Evolutionary conservation across 1,140 invertebrate genomes (phyloP).

Genomic region (Papilio glaucus): DNA sequence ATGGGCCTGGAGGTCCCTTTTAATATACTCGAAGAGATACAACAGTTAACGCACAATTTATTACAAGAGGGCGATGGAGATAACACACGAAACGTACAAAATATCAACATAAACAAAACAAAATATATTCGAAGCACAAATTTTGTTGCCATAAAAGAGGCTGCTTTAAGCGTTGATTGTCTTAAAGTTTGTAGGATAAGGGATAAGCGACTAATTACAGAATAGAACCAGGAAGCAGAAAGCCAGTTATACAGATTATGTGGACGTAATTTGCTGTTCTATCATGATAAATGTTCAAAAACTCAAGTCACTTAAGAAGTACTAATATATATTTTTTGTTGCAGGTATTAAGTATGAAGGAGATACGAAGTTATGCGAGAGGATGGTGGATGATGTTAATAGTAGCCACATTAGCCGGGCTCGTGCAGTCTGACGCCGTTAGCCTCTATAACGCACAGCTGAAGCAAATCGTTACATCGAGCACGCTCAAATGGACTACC

Average conservation of each 20-base stretch:
- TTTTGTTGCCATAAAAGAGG: background rate
- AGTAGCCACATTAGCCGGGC: slow-evolving; percentile 60
- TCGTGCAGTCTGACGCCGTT: slow-evolving; percentile 57
- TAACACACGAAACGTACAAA: slow-evolving; percentile 27
- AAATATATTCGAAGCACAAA: background rate
- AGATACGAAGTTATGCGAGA: slow-evolving; percentile 64
- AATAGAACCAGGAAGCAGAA: background rate
- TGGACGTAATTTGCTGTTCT: background rate
- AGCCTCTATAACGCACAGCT: slow-evolving; percentile 68
- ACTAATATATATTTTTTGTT: slow-evolving; percentile 44
- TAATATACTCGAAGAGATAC: slow-evolving; percentile 21
- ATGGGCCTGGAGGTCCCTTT: slow-evolving; percentile 1
- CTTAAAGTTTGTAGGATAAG: background rate
- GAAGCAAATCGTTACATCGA: slow-evolving; percentile 74
- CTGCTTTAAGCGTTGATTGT: background rate
- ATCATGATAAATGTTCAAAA: background rate
- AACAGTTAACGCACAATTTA: slow-evolving; percentile 30
- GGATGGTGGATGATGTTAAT: slow-evolving; percentile 73
- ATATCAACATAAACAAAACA: slow-evolving; percentile 13
- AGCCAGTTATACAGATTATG: background rate
- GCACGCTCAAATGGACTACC: slow-evolving; percentile 73
- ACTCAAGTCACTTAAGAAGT: background rate
- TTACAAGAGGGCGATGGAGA: slow-evolving; percentile 30
- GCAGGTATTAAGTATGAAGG: slow-evolving; percentile 68
- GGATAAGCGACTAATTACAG: no score